Evolutionary conservation across 2,113 vertebrate genomes (phyloP), one percentile per base, ranked within the genome.

Genomic region (Gymnobelideus leadbeateri): DNA sequence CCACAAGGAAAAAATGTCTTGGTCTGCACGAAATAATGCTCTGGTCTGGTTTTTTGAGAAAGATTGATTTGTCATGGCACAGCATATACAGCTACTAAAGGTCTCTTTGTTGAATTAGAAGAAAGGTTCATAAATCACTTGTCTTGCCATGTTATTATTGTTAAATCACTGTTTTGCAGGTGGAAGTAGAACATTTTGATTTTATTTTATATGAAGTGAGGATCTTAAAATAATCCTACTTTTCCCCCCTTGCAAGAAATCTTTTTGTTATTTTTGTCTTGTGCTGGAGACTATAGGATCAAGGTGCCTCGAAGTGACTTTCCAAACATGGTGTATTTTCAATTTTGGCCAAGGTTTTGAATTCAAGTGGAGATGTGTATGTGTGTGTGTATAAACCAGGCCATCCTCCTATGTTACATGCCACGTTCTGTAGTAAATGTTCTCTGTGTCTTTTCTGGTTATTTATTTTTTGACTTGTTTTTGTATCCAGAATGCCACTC

Each of bases 251-350:
- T 89, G 11, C 1, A 89, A 95, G 92, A 68, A 91, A 47, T 91
- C 0, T 91, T 4, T 91, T 43, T 89, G 25, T 91, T 51, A 24
- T 55, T 52, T 25, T 93, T 90, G 16, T 89, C 51, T 77, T 91
- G 24, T 95, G 91, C 93, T 46, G 94, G 91, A 92, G 49, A 49
- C 61, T 91, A 26, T 61, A 95, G 61, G 94, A 92, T 94, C 91
- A 94, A 47, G 31, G 54, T 96, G 7, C 91, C n/a, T 47, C 94
- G 2, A 37, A 9, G 14, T 95, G 14, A 57, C n/a, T 96, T 97
- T 98, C 97, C 96, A n/a, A 94, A 96, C 96, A 97, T 8, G 16
- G 19, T 77, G 6, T 77, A 43, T n/a, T 84, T 43, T 43, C 0
- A 84, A 84, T 84, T 84, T 84, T 84, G 19, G 7, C 16, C 37